These are phyloP conservation scores for Dreissena rostriformis DNA, from an alignment of 1,140 invertebrate species.

Conservation along the genomic window DNA sequence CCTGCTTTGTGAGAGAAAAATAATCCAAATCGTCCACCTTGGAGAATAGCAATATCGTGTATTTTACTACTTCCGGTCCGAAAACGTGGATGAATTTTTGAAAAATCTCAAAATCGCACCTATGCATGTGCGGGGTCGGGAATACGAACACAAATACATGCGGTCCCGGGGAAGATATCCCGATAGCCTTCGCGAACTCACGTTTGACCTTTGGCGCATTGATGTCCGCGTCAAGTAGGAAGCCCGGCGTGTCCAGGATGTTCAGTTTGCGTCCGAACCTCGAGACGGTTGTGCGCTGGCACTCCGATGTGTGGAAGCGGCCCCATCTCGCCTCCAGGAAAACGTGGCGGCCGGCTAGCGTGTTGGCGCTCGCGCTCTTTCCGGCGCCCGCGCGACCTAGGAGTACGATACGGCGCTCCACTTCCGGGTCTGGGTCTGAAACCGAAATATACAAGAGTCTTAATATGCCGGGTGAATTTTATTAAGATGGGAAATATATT, in stretches of 20 bases:
- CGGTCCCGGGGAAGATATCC: conserved; percentile 50
- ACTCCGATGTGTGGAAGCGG: conserved; percentile 51
- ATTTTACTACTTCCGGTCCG: conserved; percentile 47
- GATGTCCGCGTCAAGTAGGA: conserved; percentile 48
- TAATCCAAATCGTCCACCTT: conserved; percentile 54
- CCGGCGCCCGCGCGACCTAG: conserved; percentile 45
- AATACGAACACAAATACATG: conserved; percentile 56
- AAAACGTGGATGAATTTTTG: conserved; percentile 56
- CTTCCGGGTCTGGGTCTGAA: conserved; percentile 21
- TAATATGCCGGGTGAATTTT: too few relatives aligned
- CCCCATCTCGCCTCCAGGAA: conserved; percentile 53
- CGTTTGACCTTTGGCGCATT: conserved; percentile 43
- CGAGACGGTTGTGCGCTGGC: conserved; percentile 32
- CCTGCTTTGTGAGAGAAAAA: conserved; percentile 56
- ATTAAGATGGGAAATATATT: too few relatives aligned
- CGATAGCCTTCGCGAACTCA: conserved; percentile 52
- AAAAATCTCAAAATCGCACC: conserved; percentile 55
- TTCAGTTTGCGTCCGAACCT: conserved; percentile 39
- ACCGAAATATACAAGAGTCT: too few relatives aligned
- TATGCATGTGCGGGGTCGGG: conserved; percentile 55
- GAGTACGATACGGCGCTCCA: conserved; percentile 43
- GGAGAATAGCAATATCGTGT: conserved; percentile 49
- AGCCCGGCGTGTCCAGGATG: conserved; percentile 52
- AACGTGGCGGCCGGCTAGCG: conserved; percentile 36
- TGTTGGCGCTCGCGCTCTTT: conserved; percentile 52